phyloP scores from a whole-genome alignment of 2,797 vertebrate species.

The Brachymystax lenok region DNA sequence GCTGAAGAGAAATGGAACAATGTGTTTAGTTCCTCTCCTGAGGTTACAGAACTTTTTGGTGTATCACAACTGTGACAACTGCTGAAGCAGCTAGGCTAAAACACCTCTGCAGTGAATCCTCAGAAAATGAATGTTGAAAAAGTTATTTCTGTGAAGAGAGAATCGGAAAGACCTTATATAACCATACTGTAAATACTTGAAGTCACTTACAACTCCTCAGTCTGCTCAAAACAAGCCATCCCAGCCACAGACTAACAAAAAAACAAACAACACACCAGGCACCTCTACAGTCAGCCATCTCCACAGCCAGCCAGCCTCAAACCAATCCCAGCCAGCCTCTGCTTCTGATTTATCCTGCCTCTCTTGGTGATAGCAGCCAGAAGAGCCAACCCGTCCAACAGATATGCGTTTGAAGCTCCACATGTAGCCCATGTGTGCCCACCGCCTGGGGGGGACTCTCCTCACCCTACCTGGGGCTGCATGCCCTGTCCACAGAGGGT shows the following conservation, averaged over 20 bases:
- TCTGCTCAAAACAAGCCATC: background rate
- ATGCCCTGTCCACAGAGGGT: conserved; percentile 43
- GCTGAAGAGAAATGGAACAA: conserved; percentile 1
- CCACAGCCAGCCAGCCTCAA: conserved; percentile 14
- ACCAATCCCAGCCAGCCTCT: conserved; percentile 31
- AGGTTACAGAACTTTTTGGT: background rate
- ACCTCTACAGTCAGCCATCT: conserved; percentile 1
- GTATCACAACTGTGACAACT: background rate
- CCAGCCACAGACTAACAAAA: background rate
- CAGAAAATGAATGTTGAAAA: background rate
- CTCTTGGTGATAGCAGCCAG: conserved; percentile 20
- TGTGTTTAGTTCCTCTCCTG: background rate
- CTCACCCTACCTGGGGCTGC: conserved; percentile 19
- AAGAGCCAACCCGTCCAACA: background rate
- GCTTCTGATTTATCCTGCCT: conserved; percentile 43
- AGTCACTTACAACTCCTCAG: background rate
- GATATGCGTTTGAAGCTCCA: conserved; percentile 3
- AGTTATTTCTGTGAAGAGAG: background rate
- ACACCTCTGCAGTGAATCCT: background rate
- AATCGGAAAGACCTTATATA: background rate
- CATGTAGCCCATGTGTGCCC: conserved; percentile 1
- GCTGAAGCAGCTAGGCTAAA: background rate
- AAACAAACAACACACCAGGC: background rate
- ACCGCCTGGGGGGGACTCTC: background rate
- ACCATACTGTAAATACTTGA: background rate